These are phyloP conservation scores for Oxyscelio sp. DNA, from an alignment of 2,888 invertebrate genomes.

Conservation along the genomic window DNA sequence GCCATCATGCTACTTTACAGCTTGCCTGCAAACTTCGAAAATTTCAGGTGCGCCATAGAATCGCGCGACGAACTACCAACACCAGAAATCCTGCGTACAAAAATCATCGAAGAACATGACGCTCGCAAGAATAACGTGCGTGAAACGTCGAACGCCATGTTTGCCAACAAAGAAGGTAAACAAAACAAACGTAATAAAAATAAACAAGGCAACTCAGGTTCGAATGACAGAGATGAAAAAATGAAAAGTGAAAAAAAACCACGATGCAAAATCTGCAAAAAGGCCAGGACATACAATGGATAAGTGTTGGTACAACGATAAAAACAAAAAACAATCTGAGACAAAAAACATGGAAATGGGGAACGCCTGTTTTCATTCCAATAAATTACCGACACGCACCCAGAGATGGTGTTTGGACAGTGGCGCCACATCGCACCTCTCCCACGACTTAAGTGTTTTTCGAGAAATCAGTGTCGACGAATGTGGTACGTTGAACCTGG, in stretches of 20 bases:
- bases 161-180: not conserved
- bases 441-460: constrained; percentile 23
- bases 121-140: not conserved
- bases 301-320: constrained; percentile 17
- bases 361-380: not conserved
- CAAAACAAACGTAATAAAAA: not conserved
- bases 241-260: not conserved
- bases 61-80: too few species aligned
- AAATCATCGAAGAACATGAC: too few species aligned
- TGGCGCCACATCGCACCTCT: constrained; percentile 46
- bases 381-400: not conserved
- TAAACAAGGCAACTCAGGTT: too few species aligned
- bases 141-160: constrained; percentile 2
- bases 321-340: constrained; percentile 3
- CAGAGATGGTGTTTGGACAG: too few species aligned
- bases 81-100: too few species aligned
- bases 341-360: not conserved
- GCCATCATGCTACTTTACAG: constrained; percentile 40
- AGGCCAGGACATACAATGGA: not conserved
- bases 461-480: constrained; percentile 7
- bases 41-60: constrained; percentile 58
- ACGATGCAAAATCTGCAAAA: constrained; percentile 20
- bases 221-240: constrained; percentile 6
- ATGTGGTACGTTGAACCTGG: constrained; percentile 45
- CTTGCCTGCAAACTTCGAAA: constrained; percentile 24